Percentiles rank a stretch among this genome's conserved stretches.
phyloP scores from a whole-genome alignment of 2,113 vertebrate species.

The Psilopsiagon aymara region DNA sequence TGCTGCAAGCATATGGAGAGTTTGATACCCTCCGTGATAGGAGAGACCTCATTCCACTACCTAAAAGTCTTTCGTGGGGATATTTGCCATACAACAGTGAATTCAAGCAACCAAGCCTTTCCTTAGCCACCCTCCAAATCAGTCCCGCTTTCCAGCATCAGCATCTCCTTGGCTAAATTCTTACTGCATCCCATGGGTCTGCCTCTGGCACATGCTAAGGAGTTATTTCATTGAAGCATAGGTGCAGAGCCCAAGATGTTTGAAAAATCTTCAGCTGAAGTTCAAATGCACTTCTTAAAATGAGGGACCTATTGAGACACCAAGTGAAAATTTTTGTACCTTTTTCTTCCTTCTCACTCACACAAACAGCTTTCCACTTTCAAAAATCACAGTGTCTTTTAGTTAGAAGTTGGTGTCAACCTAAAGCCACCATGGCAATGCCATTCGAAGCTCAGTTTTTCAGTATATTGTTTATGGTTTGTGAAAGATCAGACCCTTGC shows the following conservation, averaged over 20 bases:
- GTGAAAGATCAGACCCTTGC: neutral
- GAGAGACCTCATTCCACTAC: neutral
- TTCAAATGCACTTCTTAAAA: neutral
- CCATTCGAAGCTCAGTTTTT: neutral
- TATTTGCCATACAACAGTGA: neutral
- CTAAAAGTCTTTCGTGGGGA: neutral
- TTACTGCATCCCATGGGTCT: neutral
- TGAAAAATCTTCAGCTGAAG: neutral
- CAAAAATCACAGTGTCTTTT: neutral
- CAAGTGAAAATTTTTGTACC: neutral
- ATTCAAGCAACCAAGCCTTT: neutral
- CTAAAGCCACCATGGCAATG: neutral
- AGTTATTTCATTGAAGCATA: neutral
- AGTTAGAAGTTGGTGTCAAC: neutral
- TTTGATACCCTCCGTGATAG: neutral
- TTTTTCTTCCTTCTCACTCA: neutral
- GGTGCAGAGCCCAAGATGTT: neutral
- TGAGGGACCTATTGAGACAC: neutral
- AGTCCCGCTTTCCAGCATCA: neutral
- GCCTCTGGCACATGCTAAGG: neutral
- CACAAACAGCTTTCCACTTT: neutral
- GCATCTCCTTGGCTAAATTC: neutral
- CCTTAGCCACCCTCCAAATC: neutral
- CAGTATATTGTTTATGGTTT: neutral
- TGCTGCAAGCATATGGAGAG: fast-evolving